phyloP scores from a whole-genome alignment of 2,797 vertebrate genomes.

The Sebastes kiyomatsui region DNA sequence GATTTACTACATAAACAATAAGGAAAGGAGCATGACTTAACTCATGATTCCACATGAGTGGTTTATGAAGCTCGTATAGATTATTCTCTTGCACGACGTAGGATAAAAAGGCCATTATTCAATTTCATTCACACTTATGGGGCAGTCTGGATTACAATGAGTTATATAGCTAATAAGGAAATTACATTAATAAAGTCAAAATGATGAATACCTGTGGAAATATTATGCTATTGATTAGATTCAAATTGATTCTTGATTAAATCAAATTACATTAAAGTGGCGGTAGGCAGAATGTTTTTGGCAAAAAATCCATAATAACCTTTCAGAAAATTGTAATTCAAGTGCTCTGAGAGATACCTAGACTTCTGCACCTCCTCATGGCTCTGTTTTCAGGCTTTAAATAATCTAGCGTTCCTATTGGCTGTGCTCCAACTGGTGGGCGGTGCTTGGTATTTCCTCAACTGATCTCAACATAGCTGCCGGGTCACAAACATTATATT shows the following conservation, averaged over 20 bases:
- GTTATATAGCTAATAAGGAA: neutral
- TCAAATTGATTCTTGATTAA: slow-evolving; percentile 18
- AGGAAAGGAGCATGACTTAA: slow-evolving; percentile 36
- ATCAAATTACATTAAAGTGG: slow-evolving; percentile 14
- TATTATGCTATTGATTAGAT: neutral
- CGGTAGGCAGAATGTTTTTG: neutral
- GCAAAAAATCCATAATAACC: too few species aligned
- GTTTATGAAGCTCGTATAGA: slow-evolving; percentile 24
- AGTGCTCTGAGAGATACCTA: too few species aligned
- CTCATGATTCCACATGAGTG: slow-evolving; percentile 34
- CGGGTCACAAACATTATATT: too few species aligned
- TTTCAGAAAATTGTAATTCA: too few species aligned
- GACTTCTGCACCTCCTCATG: too few species aligned
- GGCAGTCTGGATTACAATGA: neutral
- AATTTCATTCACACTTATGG: neutral
- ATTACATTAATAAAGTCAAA: slow-evolving; percentile 14
- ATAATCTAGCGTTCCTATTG: too few species aligned
- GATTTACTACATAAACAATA: slow-evolving; percentile 45
- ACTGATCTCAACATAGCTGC: too few species aligned
- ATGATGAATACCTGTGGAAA: slow-evolving; percentile 8
- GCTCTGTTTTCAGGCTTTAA: too few species aligned
- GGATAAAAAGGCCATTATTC: slow-evolving; percentile 24
- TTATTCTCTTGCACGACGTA: slow-evolving; percentile 12
- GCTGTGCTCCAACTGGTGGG: too few species aligned
- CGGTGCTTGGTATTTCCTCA: too few species aligned